phyloP scores from a whole-genome alignment of 92 coral and sea anemone species.

The Nematostella vectensis region DNA sequence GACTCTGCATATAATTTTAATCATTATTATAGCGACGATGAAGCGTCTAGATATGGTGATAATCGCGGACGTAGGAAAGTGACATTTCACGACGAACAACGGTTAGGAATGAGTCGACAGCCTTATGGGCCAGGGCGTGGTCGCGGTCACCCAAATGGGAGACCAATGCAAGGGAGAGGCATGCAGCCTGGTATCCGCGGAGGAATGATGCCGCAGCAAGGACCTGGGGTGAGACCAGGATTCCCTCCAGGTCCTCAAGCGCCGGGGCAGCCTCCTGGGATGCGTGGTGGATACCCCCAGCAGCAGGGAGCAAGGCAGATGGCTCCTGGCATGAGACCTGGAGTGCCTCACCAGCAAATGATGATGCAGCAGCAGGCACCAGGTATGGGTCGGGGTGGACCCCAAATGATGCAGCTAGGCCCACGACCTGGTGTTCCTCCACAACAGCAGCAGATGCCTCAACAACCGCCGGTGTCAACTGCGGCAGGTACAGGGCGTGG shows the following conservation, averaged over 20 bases:
- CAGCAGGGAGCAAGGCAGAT: constrained; percentile 53
- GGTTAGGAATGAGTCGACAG: constrained; percentile 17
- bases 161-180: constrained; percentile 46
- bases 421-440: constrained; percentile 35
- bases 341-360: constrained; percentile 31
- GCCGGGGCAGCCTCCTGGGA: constrained; percentile 34
- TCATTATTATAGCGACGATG: constrained; percentile 70
- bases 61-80: constrained; percentile 47
- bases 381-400: constrained; percentile 23
- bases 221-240: constrained; percentile 60
- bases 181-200: constrained; percentile 51
- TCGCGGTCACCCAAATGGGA: constrained; percentile 19
- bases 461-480: not conserved
- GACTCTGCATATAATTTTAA: constrained; percentile 63
- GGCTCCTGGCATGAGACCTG: constrained; percentile 49
- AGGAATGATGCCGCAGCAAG: constrained; percentile 53
- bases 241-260: constrained; percentile 37
- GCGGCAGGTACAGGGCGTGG: constrained; percentile 22
- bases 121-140: constrained; percentile 24
- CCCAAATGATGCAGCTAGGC: constrained; percentile 24
- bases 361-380: constrained; percentile 33
- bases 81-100: constrained; percentile 24
- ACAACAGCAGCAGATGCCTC: constrained; percentile 11
- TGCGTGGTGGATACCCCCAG: constrained; percentile 43
- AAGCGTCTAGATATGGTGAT: constrained; percentile 41